phyloP scores from a whole-genome alignment of 2,113 vertebrate genomes.

The Galbula dea region DNA sequence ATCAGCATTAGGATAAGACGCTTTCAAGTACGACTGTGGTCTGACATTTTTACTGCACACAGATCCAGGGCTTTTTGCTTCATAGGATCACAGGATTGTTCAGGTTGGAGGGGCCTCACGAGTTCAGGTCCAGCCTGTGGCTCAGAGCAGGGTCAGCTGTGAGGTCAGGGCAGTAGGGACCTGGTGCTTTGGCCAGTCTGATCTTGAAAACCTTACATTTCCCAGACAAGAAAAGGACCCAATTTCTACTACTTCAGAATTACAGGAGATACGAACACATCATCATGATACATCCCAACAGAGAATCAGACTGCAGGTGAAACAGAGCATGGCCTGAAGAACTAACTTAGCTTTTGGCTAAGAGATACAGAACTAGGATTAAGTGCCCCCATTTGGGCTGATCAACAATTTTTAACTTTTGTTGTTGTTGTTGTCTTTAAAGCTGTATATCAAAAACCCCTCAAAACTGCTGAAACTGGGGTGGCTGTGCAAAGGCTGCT shows the following conservation, averaged over 20 bases:
- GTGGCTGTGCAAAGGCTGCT: background rate
- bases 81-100: background rate
- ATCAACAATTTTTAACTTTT: background rate
- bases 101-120: background rate
- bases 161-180: background rate
- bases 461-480: background rate
- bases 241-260: background rate
- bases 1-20: background rate
- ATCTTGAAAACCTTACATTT: background rate
- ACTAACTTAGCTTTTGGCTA: too few species aligned
- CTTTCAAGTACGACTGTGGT: fast-evolving
- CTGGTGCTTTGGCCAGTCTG: background rate
- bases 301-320: background rate
- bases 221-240: background rate
- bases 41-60: background rate
- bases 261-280: background rate
- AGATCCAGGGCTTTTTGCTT: background rate
- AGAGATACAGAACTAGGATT: too few species aligned
- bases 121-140: background rate
- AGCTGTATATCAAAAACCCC: background rate
- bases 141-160: background rate
- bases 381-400: fast-evolving
- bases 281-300: background rate
- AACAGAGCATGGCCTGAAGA: too few species aligned
- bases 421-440: background rate